Evolutionary conservation across 2,888 invertebrate species (phyloP).

Genomic region (Himalopsyche kuldschensis): DNA sequence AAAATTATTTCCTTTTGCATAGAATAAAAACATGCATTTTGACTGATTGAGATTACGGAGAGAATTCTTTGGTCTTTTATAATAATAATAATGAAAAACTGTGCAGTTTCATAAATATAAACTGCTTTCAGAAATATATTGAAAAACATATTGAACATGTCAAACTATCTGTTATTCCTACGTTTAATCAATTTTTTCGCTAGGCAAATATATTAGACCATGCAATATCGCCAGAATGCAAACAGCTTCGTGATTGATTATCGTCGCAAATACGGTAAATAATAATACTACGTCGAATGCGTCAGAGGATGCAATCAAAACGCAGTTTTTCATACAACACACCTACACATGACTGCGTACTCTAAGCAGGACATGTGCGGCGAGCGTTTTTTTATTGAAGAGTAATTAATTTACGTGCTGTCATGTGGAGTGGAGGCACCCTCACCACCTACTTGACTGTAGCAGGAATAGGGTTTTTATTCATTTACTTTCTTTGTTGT

Average conservation of each 20-base stretch:
- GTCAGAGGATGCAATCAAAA: slow-evolving; percentile 19
- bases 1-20: no score
- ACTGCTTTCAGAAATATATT: background rate
- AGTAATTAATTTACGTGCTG: slow-evolving; percentile 32
- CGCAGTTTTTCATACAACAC: slow-evolving; percentile 32
- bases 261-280: background rate
- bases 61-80: no score
- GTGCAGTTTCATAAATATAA: background rate
- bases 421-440: slow-evolving; percentile 4
- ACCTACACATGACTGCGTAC: background rate
- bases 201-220: background rate
- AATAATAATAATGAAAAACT: no score
- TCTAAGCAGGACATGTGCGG: slow-evolving; percentile 8
- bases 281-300: background rate
- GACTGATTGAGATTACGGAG: no score
- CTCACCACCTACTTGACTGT: background rate
- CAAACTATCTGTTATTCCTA: background rate
- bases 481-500: background rate
- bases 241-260: slow-evolving; percentile 8
- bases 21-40: no score
- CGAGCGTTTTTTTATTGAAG: slow-evolving; percentile 21
- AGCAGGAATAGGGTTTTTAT: background rate
- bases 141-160: background rate
- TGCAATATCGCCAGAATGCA: slow-evolving; percentile 7
- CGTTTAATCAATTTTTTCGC: background rate